Evolutionary conservation across 64 coral and sea anemone species (phyloP).

Genomic region (Montipora efflorescens): DNA sequence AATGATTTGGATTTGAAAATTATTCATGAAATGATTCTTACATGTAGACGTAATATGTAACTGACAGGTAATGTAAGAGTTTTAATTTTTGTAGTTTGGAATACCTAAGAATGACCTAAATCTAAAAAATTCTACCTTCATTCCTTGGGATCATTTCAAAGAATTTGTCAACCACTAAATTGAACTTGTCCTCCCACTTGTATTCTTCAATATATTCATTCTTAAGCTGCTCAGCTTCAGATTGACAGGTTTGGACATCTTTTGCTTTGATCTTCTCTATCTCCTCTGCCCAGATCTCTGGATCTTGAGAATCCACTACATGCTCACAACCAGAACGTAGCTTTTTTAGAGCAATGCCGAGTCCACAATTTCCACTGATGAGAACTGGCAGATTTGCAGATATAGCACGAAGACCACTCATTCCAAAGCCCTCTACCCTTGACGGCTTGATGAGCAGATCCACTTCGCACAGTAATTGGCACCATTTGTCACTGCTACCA

Average conservation of each 20-base stretch:
- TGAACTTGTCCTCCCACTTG: not conserved
- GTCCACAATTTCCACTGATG: conserved; percentile 38
- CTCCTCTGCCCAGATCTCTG: conserved; percentile 8
- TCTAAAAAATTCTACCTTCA: not conserved
- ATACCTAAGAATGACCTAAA: not conserved
- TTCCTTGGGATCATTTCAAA: not conserved
- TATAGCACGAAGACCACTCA: conserved; percentile 41
- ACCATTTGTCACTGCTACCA: not conserved
- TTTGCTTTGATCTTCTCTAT: conserved; percentile 18
- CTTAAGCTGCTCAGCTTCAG: not conserved
- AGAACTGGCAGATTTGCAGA: conserved; percentile 15
- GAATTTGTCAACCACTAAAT: not conserved
- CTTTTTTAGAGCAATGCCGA: conserved; percentile 11
- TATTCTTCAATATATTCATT: not conserved
- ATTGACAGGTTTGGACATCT: not conserved
- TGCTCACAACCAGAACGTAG: not conserved
- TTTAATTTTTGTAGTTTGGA: not conserved
- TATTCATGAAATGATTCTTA: no score
- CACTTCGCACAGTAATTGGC: conserved; percentile 23
- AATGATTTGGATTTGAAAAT: no score
- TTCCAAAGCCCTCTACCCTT: conserved; percentile 42
- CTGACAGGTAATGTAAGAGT: no score
- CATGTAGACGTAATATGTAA: no score
- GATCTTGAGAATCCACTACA: conserved; percentile 20
- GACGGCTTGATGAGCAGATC: conserved; percentile 29